Conservation (phyloP, 2,888 invertebrate genomes). For the Pristionchus fissidentatus region DNA sequence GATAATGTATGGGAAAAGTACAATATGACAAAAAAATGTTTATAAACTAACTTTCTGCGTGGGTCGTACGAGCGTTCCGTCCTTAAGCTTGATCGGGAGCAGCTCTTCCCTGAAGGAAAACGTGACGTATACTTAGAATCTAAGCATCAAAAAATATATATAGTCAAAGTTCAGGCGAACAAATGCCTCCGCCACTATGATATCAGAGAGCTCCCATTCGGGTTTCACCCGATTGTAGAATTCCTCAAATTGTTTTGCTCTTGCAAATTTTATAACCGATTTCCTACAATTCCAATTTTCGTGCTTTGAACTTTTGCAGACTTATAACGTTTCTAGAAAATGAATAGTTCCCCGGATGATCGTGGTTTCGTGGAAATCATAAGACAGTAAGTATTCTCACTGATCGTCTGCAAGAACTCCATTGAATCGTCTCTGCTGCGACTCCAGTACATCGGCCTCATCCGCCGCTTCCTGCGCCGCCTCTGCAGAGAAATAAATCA, state of each 20-base stretch:
- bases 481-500: not conserved
- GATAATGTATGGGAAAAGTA: not conserved
- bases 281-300: too few relatives aligned
- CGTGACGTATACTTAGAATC: not conserved
- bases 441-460: conserved; percentile 56
- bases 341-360: too few relatives aligned
- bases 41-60: conserved; percentile 54
- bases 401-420: conserved; percentile 48
- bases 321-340: too few relatives aligned
- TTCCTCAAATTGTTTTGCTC: too few relatives aligned
- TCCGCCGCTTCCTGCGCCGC: conserved; percentile 50
- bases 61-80: conserved; percentile 61
- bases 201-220: too few relatives aligned
- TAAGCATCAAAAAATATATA: too few relatives aligned
- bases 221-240: too few relatives aligned
- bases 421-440: conserved; percentile 59
- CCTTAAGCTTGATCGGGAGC: conserved; percentile 72
- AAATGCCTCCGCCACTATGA: not conserved
- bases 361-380: not conserved
- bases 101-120: conserved; percentile 57
- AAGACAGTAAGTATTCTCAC: not conserved
- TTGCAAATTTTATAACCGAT: too few relatives aligned
- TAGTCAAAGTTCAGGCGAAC: not conserved
- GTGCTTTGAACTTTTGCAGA: too few relatives aligned
- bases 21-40: not conserved